Percentiles rank a stretch among this genome's conserved stretches.
Conservation (phyloP, 1,140 invertebrate species). For the Meloidogyne exigua region DNA sequence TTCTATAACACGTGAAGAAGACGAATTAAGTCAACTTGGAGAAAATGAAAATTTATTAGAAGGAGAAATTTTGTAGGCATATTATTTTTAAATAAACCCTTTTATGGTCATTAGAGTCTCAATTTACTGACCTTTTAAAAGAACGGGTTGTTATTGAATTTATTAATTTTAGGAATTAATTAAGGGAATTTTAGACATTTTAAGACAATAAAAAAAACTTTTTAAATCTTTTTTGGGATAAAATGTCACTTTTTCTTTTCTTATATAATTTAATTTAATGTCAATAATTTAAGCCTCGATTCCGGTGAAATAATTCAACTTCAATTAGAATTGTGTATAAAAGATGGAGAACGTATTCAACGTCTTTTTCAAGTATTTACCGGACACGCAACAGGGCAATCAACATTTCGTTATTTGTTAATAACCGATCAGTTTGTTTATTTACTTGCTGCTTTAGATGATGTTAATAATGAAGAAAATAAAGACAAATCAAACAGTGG, state of each 20-base stretch:
- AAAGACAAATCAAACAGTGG: background rate
- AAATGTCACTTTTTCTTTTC: too few species aligned
- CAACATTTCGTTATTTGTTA: constrained; percentile 30
- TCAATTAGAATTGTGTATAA: constrained; percentile 33
- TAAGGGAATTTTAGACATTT: too few species aligned
- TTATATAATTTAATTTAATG: too few species aligned
- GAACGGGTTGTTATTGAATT: too few species aligned
- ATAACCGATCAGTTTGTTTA: constrained; percentile 41
- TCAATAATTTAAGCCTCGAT: constrained; percentile 13
- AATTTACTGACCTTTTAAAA: too few species aligned
- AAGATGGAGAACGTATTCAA: constrained; percentile 38
- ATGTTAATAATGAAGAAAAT: background rate
- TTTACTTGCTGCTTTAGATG: constrained; percentile 16
- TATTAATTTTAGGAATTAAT: too few species aligned
- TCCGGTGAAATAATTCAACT: constrained; percentile 39
- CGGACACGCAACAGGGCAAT: constrained; percentile 34
- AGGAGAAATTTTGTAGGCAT: constrained; percentile 21
- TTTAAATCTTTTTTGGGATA: too few species aligned
- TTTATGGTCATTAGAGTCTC: too few species aligned
- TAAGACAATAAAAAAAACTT: too few species aligned
- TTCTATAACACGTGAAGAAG: constrained; percentile 11
- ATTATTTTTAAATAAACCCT: too few species aligned
- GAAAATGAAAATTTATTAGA: background rate
- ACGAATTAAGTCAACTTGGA: constrained; percentile 14
- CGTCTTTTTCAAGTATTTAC: constrained; percentile 36